Evolutionary conservation across 2,797 vertebrate genomes (phyloP).

Genomic region (Picus viridis): DNA sequence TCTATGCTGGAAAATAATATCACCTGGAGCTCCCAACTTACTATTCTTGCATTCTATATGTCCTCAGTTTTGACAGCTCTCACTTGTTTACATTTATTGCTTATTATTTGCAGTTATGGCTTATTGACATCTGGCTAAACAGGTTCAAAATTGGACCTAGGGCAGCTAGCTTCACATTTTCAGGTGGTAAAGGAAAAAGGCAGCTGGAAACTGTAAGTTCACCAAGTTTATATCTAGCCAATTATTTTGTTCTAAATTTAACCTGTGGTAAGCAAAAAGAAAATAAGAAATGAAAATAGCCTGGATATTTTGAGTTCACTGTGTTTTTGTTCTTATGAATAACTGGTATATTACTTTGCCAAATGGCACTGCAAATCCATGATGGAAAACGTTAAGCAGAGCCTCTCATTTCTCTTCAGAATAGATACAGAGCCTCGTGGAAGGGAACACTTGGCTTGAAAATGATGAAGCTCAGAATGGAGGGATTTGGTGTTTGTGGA

Average conservation of each 20-base stretch:
- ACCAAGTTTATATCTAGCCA: constrained; percentile 36
- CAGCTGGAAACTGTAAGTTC: constrained; percentile 47
- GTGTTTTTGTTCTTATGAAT: constrained; percentile 39
- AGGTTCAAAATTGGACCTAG: neutral
- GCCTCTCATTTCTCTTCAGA: constrained; percentile 44
- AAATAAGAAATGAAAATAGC: neutral
- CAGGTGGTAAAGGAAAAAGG: constrained; percentile 28
- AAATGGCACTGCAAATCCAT: constrained; percentile 9
- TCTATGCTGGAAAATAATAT: neutral
- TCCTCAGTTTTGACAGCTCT: neutral
- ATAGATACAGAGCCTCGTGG: neutral
- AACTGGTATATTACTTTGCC: constrained; percentile 38
- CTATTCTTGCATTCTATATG: neutral
- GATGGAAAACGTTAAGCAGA: constrained; percentile 29
- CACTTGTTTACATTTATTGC: neutral
- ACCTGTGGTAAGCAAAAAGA: constrained; percentile 43
- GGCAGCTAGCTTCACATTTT: neutral
- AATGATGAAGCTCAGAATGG: neutral
- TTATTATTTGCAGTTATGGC: neutral
- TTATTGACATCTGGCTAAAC: neutral
- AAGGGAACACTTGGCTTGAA: neutral
- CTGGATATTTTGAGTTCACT: constrained; percentile 52
- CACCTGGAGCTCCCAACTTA: neutral
- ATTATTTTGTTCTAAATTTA: constrained; percentile 71
- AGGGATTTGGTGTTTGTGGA: neutral